Evolutionary conservation across 1,140 invertebrate species (phyloP).

Genomic region (Diabrotica undecimpunctata): DNA sequence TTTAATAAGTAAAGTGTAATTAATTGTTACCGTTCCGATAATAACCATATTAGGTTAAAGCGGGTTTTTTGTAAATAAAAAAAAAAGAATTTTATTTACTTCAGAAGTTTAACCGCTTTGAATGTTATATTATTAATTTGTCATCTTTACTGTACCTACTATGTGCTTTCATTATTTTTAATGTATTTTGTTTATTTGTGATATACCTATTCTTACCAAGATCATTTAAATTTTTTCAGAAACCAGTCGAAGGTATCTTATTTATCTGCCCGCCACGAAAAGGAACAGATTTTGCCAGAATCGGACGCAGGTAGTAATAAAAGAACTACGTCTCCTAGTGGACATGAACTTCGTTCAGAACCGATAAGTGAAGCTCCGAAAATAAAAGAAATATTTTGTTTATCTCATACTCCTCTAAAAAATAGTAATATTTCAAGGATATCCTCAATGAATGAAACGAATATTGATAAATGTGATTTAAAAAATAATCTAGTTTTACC

Average conservation of each 20-base stretch:
- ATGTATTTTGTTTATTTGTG: neutral
- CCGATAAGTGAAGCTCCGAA: constrained; percentile 27
- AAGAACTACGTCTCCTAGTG: constrained; percentile 68
- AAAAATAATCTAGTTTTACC: constrained; percentile 42
- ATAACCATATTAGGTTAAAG: no score
- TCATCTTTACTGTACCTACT: no score
- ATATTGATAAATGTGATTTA: constrained; percentile 41
- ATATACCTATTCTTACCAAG: neutral
- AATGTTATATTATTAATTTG: no score
- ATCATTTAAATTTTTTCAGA: constrained; percentile 51
- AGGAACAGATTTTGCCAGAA: constrained; percentile 57
- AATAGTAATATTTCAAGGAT: constrained; percentile 45
- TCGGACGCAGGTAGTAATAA: constrained; percentile 74
- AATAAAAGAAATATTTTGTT: constrained; percentile 48
- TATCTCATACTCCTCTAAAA: constrained; percentile 35
- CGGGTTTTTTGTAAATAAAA: no score
- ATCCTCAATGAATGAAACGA: constrained; percentile 37
- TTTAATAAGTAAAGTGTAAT: no score
- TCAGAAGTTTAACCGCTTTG: no score
- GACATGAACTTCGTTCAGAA: constrained; percentile 43
- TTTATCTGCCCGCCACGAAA: constrained; percentile 64
- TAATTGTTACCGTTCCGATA: no score
- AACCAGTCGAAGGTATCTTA: constrained; percentile 78
- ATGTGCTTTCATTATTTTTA: no score
- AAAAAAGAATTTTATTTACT: no score